Conservation (phyloP, 2,888 invertebrate species). For the Sympetrum striolatum region DNA sequence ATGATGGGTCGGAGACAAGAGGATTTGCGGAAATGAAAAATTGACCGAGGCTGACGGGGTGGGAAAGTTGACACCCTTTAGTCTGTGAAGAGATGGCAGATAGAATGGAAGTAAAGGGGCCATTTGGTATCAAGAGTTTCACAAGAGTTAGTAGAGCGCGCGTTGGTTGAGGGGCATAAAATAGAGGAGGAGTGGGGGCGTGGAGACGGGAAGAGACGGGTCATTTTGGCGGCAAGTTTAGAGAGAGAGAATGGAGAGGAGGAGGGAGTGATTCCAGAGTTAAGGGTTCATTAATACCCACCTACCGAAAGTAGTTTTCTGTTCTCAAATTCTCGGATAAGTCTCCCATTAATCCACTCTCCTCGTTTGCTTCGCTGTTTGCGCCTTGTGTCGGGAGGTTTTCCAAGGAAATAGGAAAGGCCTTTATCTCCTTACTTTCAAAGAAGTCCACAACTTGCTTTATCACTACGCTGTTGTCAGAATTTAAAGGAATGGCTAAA, state of each 20-base stretch:
- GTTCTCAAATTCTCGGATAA: neutral
- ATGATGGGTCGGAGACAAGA: neutral
- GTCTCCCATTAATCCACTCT: neutral
- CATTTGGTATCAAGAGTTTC: neutral
- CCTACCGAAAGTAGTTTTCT: neutral
- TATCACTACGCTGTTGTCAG: no score
- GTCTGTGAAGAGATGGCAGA: neutral
- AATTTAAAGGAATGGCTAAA: no score
- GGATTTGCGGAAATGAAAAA: conserved; percentile 32
- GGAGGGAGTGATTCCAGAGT: neutral
- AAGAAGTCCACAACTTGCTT: no score
- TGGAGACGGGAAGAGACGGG: neutral
- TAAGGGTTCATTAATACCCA: neutral
- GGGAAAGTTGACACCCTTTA: neutral
- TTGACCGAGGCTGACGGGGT: conserved; percentile 9
- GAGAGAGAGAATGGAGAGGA: neutral
- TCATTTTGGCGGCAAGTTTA: neutral
- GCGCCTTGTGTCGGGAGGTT: neutral
- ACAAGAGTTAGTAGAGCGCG: neutral
- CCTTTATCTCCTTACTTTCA: no score
- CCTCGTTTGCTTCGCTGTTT: neutral
- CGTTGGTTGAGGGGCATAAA: neutral
- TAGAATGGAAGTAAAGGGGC: neutral
- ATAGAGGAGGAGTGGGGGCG: neutral
- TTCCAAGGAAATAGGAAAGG: neutral